A percentile compares a stretch with the other conserved stretches of the same genome.
These are phyloP conservation scores for Triplophysa yarkandensis DNA, from an alignment of 2,797 vertebrate genomes.

Conservation along the genomic window DNA sequence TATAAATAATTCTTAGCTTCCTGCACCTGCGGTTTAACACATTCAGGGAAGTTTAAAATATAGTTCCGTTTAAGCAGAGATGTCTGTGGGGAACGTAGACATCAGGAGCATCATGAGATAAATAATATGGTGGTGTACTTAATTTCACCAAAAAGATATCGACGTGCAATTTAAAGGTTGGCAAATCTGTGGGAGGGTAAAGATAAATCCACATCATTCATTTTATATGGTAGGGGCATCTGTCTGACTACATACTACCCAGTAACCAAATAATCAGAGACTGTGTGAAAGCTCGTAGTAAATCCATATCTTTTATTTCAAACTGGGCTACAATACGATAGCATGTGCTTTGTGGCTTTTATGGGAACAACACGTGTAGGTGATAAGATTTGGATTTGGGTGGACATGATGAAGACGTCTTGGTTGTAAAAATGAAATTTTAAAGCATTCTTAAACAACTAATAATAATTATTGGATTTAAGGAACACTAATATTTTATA, in stretches of 20 bases:
- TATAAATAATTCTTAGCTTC: background rate
- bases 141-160: background rate
- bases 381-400: slow-evolving; percentile 13
- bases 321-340: background rate
- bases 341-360: background rate
- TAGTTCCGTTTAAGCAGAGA: background rate
- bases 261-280: slow-evolving; percentile 32
- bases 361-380: slow-evolving; percentile 13
- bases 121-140: background rate
- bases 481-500: no score
- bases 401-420: background rate
- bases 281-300: slow-evolving; percentile 17
- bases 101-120: background rate
- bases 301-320: slow-evolving; percentile 15
- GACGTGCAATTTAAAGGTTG: background rate
- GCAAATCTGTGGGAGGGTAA: background rate
- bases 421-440: background rate
- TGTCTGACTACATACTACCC: slow-evolving; percentile 5
- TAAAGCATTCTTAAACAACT: no score
- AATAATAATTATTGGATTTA: no score
- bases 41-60: background rate
- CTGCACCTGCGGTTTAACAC: background rate
- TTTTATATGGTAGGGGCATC: slow-evolving; percentile 5
- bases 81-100: background rate
- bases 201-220: slow-evolving; percentile 11